A percentile compares a stretch with the other conserved stretches of the same genome.
Conservation (phyloP, 35 echinoderm and acorn worm species). For the Apostichopus parvimensis region DNA sequence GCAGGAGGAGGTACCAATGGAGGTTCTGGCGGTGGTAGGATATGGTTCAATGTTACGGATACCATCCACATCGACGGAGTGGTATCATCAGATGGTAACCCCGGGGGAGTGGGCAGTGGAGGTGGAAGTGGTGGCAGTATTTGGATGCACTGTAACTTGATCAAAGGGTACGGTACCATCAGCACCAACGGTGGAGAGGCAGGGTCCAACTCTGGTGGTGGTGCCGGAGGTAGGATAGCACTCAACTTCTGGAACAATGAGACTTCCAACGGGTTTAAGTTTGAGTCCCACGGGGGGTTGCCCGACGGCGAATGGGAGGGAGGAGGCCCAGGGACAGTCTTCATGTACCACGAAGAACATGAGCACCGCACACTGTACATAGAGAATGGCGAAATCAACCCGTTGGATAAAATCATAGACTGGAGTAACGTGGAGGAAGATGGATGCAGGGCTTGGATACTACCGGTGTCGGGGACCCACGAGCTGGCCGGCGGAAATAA, state of each 20-base stretch:
- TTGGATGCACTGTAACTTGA: slow-evolving; percentile 89
- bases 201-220: slow-evolving; percentile 69
- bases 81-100: slow-evolving; percentile 74
- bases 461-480: slow-evolving; percentile 77
- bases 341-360: slow-evolving; percentile 77
- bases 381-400: slow-evolving; percentile 71
- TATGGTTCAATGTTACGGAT: slow-evolving; percentile 94
- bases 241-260: slow-evolving; percentile 76
- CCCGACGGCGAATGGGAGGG: slow-evolving; percentile 78
- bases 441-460: slow-evolving; percentile 88
- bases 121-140: slow-evolving; percentile 94
- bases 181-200: slow-evolving; percentile 77
- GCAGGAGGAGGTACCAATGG: slow-evolving; percentile 76
- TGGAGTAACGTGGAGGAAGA: slow-evolving; percentile 84
- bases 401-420: slow-evolving; percentile 75
- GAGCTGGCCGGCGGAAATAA: slow-evolving; percentile 76
- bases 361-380: slow-evolving; percentile 83
- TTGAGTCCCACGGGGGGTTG: slow-evolving; percentile 83
- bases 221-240: slow-evolving; percentile 75
- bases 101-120: slow-evolving; percentile 44
- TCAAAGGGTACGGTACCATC: slow-evolving; percentile 87
- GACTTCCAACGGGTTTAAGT: slow-evolving; percentile 78
- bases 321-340: slow-evolving; percentile 85
- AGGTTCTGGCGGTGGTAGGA: slow-evolving; percentile 82
- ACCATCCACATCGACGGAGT: slow-evolving; percentile 91